Conservation (phyloP, 2,888 invertebrate species). For the Trypoxylon attenuatum region DNA sequence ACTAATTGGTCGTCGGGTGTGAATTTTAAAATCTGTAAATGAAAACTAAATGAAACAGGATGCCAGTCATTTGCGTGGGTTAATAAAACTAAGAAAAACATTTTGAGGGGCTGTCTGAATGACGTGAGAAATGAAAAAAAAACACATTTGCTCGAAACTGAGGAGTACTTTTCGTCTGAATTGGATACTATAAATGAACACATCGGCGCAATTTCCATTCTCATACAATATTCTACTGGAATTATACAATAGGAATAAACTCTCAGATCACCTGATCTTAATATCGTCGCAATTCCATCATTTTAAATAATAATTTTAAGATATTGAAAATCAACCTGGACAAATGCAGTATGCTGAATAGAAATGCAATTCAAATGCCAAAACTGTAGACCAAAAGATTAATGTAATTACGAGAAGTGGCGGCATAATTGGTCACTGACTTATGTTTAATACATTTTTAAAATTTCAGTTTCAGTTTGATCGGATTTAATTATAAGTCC, state of each 20-base stretch:
- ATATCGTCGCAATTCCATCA: constrained; percentile 13
- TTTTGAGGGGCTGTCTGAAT: too few species aligned
- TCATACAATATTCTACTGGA: not conserved
- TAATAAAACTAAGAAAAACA: too few species aligned
- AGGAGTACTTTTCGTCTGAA: too few species aligned
- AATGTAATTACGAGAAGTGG: not conserved
- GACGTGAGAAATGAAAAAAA: too few species aligned
- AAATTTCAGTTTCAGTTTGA: too few species aligned
- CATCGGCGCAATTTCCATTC: constrained; percentile 23
- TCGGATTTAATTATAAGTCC: too few species aligned
- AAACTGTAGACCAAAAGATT: not conserved
- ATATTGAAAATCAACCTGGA: not conserved
- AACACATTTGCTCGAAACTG: too few species aligned
- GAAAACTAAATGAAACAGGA: too few species aligned
- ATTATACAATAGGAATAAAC: not conserved
- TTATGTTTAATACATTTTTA: too few species aligned
- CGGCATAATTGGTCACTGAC: constrained; percentile 4
- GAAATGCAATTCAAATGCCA: constrained; percentile 22
- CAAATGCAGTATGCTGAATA: not conserved
- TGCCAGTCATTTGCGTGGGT: too few species aligned
- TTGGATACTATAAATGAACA: constrained; percentile 38
- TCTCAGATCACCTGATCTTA: not conserved
- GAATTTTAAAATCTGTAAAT: too few species aligned
- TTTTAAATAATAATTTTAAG: not conserved
- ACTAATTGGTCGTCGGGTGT: too few species aligned